Percentiles rank a stretch among this genome's conserved stretches.
Conservation (phyloP, 2,113 vertebrate genomes). For the Bujurquina vittata region DNA sequence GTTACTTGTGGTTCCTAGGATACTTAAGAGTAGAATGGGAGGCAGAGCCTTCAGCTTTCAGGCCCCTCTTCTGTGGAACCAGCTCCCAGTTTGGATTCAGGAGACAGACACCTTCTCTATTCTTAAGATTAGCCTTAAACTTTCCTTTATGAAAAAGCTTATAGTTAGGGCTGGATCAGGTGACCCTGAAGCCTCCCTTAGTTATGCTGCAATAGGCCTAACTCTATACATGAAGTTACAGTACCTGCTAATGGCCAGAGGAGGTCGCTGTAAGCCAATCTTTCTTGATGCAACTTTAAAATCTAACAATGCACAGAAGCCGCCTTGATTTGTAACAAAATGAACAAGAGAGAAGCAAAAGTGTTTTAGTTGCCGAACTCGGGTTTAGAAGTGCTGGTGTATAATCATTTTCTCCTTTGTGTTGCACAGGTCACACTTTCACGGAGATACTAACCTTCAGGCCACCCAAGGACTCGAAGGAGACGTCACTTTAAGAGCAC, state of each 20-base stretch:
- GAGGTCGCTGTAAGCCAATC: conserved; percentile 2
- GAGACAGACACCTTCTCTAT: no score
- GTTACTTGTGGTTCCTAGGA: no score
- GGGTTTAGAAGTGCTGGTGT: neutral
- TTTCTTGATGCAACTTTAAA: neutral
- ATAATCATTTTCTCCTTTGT: neutral
- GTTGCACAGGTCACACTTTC: conserved; percentile 78
- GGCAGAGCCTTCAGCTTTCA: no score
- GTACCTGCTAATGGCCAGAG: neutral
- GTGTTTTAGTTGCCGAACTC: neutral
- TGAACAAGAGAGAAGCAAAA: accelerated
- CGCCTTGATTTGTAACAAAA: accelerated
- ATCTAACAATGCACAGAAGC: neutral
- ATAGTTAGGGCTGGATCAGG: no score
- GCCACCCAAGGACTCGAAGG: conserved; percentile 68
- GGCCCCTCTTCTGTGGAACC: no score
- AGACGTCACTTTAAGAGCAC: conserved; percentile 75
- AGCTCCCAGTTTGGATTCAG: no score
- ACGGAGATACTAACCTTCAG: conserved; percentile 82
- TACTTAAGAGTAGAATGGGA: no score
- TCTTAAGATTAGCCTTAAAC: no score
- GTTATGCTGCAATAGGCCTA: no score
- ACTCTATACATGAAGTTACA: neutral
- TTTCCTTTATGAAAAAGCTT: no score
- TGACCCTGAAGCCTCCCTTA: no score